Conservation (phyloP, 2,797 vertebrate genomes). For the Otolemur crassicaudatus region DNA sequence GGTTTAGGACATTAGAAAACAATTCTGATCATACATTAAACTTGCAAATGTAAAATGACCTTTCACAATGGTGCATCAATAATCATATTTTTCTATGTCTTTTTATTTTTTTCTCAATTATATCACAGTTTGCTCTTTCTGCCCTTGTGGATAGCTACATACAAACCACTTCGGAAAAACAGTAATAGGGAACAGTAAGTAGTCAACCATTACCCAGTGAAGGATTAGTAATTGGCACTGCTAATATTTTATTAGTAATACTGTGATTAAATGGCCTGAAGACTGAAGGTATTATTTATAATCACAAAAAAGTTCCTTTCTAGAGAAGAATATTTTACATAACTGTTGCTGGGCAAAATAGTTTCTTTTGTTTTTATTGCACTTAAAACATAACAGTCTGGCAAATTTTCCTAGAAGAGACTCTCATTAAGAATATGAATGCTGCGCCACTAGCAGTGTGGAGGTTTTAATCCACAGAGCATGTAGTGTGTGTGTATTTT, state of each 20-base stretch:
- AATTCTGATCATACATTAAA: not conserved
- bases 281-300: conserved; percentile 36
- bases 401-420: too few species aligned
- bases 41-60: conserved; percentile 3
- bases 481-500: not conserved
- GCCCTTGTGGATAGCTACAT: not conserved
- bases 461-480: not conserved
- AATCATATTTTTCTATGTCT: not conserved
- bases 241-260: conserved; percentile 54
- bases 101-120: not conserved
- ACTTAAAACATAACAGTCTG: conserved; percentile 24
- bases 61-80: not conserved
- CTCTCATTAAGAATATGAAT: not conserved
- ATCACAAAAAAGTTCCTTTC: conserved; percentile 45
- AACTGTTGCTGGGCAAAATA: not conserved
- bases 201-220: not conserved
- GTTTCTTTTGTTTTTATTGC: conserved; percentile 27
- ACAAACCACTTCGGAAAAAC: not conserved
- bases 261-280: not conserved
- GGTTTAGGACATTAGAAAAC: not conserved
- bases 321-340: conserved; percentile 1
- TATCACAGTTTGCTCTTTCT: not conserved
- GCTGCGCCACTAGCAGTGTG: not conserved
- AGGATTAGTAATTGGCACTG: conserved; percentile 47
- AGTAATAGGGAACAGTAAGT: not conserved